phyloP scores from a whole-genome alignment of 2,797 vertebrate genomes.

The Rhabdomys pumilio region DNA sequence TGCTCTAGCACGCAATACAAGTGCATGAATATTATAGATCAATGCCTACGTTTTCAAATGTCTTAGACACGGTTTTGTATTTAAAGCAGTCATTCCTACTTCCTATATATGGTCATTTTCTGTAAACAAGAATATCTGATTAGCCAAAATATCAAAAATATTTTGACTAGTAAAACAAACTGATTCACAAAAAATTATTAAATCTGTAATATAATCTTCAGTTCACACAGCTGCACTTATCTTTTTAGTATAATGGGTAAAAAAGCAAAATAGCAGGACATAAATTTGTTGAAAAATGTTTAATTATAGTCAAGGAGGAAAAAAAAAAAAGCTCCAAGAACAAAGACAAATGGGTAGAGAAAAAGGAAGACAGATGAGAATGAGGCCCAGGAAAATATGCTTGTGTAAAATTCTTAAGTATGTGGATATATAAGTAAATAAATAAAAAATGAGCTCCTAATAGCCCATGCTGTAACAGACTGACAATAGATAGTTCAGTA shows the following conservation, averaged over 20 bases:
- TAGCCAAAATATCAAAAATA: constrained; percentile 47
- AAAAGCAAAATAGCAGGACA: not conserved
- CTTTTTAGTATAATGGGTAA: constrained; percentile 18
- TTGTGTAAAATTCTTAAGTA: not conserved
- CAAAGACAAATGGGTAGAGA: not conserved
- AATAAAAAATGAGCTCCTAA: constrained; percentile 34
- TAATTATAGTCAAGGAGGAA: constrained; percentile 10
- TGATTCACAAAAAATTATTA: not conserved
- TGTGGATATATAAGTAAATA: not conserved
- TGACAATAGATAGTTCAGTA: not conserved
- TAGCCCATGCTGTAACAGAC: not conserved
- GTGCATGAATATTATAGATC: not conserved
- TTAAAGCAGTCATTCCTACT: not conserved
- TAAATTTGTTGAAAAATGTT: not conserved
- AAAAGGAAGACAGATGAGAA: not conserved
- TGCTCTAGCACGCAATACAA: not conserved
- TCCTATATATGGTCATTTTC: constrained; percentile 9
- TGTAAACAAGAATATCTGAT: constrained; percentile 5
- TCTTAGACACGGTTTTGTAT: not conserved
- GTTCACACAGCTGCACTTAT: not conserved
- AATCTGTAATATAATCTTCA: constrained; percentile 44
- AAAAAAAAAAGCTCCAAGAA: not conserved
- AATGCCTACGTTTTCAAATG: not conserved
- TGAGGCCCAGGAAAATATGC: not conserved
- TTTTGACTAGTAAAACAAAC: constrained; percentile 9